Conservation (phyloP, 2,888 invertebrate genomes). For the Eristalis pertinax region DNA sequence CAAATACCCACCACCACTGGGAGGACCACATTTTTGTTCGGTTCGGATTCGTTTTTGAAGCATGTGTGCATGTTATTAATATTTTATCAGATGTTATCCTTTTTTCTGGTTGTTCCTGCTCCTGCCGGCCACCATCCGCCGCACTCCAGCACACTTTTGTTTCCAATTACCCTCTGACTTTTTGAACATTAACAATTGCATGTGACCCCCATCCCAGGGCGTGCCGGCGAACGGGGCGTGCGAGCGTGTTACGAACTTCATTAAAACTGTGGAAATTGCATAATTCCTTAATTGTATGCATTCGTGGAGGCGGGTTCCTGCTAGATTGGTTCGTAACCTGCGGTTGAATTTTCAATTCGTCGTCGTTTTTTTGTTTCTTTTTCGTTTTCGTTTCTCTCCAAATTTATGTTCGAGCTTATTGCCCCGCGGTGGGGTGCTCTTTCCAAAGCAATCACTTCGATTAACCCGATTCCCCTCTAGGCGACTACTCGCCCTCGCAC, state of each 20-base stretch:
- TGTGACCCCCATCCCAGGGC: background rate
- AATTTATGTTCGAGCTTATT: conserved; percentile 16
- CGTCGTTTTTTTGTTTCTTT: too few relatives aligned
- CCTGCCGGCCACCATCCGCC: background rate
- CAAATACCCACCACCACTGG: background rate
- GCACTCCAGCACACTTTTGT: too few relatives aligned
- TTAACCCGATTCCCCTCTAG: background rate
- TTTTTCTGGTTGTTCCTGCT: background rate
- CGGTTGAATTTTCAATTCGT: conserved; percentile 11
- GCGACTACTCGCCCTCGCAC: background rate
- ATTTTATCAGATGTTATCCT: conserved; percentile 13
- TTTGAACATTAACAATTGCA: conserved; percentile 10
- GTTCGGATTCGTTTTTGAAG: background rate
- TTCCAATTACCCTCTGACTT: conserved; percentile 5
- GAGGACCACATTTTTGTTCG: background rate
- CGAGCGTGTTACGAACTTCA: background rate
- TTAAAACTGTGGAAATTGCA: conserved; percentile 26
- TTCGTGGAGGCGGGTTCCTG: background rate
- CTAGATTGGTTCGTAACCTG: conserved; percentile 10
- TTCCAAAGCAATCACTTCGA: background rate
- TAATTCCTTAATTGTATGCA: conserved; percentile 23
- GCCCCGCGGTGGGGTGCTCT: background rate
- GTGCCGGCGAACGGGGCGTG: background rate
- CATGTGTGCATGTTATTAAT: conserved; percentile 21
- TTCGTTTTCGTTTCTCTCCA: conserved; percentile 1